These are phyloP conservation scores for Sminthopsis crassicaudata DNA, from an alignment of 2,113 vertebrate species.

Conservation along the genomic window DNA sequence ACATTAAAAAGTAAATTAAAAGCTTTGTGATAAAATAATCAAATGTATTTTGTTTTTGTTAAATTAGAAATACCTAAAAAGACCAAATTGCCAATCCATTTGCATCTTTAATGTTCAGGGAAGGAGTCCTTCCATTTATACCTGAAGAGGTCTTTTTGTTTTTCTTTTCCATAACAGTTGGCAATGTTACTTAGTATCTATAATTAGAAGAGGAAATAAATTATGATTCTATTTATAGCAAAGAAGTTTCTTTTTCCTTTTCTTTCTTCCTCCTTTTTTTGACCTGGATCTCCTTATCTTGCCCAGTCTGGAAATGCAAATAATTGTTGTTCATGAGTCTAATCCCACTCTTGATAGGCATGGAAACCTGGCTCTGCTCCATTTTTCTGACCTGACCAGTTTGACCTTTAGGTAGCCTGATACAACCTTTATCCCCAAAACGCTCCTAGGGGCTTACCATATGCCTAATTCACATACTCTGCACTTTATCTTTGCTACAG, in stretches of 20 bases:
- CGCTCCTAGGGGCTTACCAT: background rate
- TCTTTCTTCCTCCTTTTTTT: background rate
- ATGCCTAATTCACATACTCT: background rate
- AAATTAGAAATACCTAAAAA: background rate
- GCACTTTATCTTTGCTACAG: background rate
- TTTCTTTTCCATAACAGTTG: slow-evolving; percentile 44
- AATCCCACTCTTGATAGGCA: background rate
- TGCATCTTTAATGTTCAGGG: slow-evolving; percentile 55
- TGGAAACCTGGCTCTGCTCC: background rate
- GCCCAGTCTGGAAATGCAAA: background rate
- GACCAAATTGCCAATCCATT: slow-evolving; percentile 67
- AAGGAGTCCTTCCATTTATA: slow-evolving; percentile 37
- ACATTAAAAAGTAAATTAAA: slow-evolving; percentile 66
- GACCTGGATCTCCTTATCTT: background rate
- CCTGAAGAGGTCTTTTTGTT: slow-evolving; percentile 58
- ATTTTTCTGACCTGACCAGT: background rate
- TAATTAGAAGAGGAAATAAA: slow-evolving; percentile 3
- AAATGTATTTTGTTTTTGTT: slow-evolving; percentile 50
- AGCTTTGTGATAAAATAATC: slow-evolving; percentile 67
- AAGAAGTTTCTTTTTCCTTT: slow-evolving; percentile 13
- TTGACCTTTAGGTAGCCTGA: background rate
- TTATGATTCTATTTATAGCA: slow-evolving; percentile 56
- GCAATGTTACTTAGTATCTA: slow-evolving; percentile 36
- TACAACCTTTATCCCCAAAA: background rate
- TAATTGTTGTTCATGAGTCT: background rate